A percentile compares a stretch with the other conserved stretches of the same genome.
Conservation (phyloP, 2,113 vertebrate genomes). For the Gorsachius goisagi region DNA sequence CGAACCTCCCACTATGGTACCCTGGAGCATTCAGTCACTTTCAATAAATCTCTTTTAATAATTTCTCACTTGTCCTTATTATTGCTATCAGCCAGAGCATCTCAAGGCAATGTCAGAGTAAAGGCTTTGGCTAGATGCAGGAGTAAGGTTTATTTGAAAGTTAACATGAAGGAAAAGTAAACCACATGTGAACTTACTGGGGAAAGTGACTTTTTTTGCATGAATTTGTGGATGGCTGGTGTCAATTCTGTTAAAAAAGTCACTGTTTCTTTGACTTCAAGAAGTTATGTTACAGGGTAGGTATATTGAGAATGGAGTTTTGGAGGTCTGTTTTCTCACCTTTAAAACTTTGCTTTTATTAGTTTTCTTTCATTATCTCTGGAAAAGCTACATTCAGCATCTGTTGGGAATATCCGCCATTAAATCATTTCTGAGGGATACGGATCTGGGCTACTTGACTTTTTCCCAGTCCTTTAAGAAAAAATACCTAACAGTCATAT, state of each 20-base stretch:
- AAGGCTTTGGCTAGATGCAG: not conserved
- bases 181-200: not conserved
- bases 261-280: not conserved
- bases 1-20: not conserved
- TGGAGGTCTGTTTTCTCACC: not conserved
- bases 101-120: conserved; percentile 54
- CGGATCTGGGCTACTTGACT: not conserved
- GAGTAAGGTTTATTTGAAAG: not conserved
- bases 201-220: not conserved
- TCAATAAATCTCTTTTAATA: conserved; percentile 58
- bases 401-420: not conserved
- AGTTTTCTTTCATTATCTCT: not conserved
- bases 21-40: conserved; percentile 40
- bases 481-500: not conserved
- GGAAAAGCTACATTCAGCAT: not conserved
- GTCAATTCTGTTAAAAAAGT: not conserved
- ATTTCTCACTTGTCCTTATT: conserved; percentile 54
- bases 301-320: not conserved
- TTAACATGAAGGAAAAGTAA: conserved; percentile 8
- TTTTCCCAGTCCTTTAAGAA: not conserved
- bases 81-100: conserved; percentile 57
- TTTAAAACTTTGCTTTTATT: conserved; percentile 2
- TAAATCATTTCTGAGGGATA: not conserved
- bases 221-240: not conserved
- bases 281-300: not conserved